Evolutionary conservation across 2,113 vertebrate genomes (phyloP), one percentile per base, ranked within the genome.

Genomic region (Dicaeum eximium): DNA sequence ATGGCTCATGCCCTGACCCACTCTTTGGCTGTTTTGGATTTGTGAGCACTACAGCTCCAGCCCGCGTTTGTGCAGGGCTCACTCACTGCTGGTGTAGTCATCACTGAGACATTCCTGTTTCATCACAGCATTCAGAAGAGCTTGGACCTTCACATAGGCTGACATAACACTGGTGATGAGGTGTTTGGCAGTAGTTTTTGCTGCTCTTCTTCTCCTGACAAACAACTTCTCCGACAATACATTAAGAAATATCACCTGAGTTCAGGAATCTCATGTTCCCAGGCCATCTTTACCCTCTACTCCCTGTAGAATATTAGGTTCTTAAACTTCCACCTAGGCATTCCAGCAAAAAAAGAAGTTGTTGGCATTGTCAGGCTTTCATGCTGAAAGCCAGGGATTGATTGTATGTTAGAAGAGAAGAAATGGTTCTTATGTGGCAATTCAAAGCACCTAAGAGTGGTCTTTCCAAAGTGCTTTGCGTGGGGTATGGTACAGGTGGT

Each of bases 111-210:
- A 1, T 44, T 81, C 67, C 71, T 40, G 16, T 24, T 78, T 56
- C 61, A 20, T 82, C 61, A 20, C 80, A 98, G 97, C 62, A 96
- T 98, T 75, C 98, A 98, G 92, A 98, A 98, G 94, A 98, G 98
- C 86, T 82, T 98, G 96, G 98, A 98, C 77, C 97, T 98, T 27
- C 98, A 97, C 22, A 57, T 81, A 21, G 38, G 57, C 20, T 94
- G 96, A 6, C 97, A 98, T 75, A 98, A 98, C 94, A 97, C 97
- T 2, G 96, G 96, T 2, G 97, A 98, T 4, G 97, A 98, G 84
- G 94, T 80, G 19, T 98, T 98, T 87, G 93, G 95, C 23, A 98
- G 95, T 94, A 95, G 93, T 28, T 97, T 97, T 88, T 98, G 97
- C 64, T 93, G 91, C 15, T 98, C 81, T 91, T 97, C 97, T 13